Evolutionary conservation across 1,140 invertebrate species (phyloP), one percentile per base, ranked within the genome.

Genomic region (Lepidurus apus): DNA sequence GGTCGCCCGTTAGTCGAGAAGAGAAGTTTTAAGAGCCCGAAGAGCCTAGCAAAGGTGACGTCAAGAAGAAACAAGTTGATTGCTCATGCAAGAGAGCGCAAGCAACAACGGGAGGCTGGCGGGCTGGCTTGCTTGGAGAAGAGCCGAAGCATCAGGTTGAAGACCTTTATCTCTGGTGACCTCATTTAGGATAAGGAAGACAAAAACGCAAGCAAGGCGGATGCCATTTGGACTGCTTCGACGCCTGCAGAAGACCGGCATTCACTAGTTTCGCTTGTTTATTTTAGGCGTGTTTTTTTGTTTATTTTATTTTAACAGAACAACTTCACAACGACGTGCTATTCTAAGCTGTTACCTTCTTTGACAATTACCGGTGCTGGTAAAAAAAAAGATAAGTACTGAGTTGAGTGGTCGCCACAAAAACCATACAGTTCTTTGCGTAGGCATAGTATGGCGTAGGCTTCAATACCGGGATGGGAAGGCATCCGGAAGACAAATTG

Each of bases 141-240:
- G 53, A 65, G 53, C 21, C 53, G 21, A 65, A 65, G 17, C 53
- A 17, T 65, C 53, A 65, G 53, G 53, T 65, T 65, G 53, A 65
- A 65, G 53, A 65, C 53, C 53, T 65, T 65, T 65, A 65, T 65
- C 53, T 65, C 53, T 17, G 53, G 53, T 65, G 53, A 65, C 53
- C 53, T 65, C n/a, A 65, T 65, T 65, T 65, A n/a, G 53, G 53
- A 65, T 65, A 65, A 65, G 53, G 53, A 65, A 65, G 53, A 65
- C 53, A 4, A 65, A 65, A 65, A 65, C 21, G 53, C 53, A 65
- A 47, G 45, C 45, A 47, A 65, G n/a, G 21, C 53, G 6, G 7
- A 21, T 21, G 53, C 17, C 53, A 7, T 7, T 9, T 65, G 53
- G 6, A 21, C 34, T 34, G 34, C 34, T 4, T 34, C 4, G 34